Percentiles rank a stretch among this genome's conserved stretches.
Conservation (phyloP, 2,113 vertebrate genomes). For the Strix aluco region DNA sequence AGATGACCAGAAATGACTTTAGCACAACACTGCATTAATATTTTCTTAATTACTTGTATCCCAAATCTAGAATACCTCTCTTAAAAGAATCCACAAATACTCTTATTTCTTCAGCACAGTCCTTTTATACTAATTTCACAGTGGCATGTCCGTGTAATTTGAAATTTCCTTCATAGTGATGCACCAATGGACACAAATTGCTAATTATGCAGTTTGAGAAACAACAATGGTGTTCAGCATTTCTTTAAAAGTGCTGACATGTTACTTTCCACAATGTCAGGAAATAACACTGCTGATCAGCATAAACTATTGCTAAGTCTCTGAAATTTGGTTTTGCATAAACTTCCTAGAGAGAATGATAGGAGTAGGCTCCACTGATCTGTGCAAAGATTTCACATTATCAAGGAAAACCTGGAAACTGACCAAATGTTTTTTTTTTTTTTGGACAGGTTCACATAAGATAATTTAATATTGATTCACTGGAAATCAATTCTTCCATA, state of each 20-base stretch:
- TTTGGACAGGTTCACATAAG: background rate
- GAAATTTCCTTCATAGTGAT: background rate
- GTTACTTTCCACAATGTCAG: background rate
- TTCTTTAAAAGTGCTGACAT: slow-evolving; percentile 32
- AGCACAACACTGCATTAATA: background rate
- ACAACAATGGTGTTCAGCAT: background rate
- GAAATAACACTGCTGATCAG: slow-evolving; percentile 4
- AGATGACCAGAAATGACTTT: background rate
- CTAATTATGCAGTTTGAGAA: background rate
- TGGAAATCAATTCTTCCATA: background rate
- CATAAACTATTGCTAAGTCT: background rate
- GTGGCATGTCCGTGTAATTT: background rate
- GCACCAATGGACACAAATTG: background rate
- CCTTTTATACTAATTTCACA: background rate
- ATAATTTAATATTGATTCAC: background rate
- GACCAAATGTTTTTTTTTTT: background rate
- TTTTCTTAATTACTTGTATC: background rate
- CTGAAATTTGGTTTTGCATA: background rate
- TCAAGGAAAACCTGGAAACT: background rate
- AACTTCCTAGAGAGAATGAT: background rate
- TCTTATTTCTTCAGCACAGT: background rate
- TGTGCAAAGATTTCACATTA: background rate
- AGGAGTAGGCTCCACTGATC: background rate
- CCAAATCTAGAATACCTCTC: background rate
- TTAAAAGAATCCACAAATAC: background rate